phyloP scores from a whole-genome alignment of 2,888 invertebrate species.

The Syrista parreyssii region DNA sequence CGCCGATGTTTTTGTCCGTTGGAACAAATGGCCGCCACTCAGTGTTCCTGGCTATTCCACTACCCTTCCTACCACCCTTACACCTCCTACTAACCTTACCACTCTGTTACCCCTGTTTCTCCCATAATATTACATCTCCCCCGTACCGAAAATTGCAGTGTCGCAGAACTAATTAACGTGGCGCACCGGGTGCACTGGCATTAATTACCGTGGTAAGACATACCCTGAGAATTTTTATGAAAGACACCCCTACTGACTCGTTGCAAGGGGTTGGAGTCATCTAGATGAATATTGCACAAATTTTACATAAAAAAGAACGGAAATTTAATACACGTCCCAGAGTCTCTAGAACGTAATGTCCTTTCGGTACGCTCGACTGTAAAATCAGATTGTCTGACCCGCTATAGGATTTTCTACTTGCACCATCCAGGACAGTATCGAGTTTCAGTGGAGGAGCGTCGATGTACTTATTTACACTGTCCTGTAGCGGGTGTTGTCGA shows the following conservation, averaged over 20 bases:
- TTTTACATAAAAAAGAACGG: not conserved
- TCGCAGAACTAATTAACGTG: not conserved
- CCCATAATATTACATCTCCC: not conserved
- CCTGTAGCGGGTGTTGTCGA: not conserved
- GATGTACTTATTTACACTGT: not conserved
- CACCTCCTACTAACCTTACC: not conserved
- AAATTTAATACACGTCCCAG: not conserved
- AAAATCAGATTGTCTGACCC: not conserved
- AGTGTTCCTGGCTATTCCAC: not conserved
- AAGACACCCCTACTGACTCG: not conserved
- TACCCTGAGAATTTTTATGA: not conserved
- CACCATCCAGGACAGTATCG: not conserved
- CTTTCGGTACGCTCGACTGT: not conserved
- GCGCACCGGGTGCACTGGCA: not conserved
- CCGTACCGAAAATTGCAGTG: not conserved
- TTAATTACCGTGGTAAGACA: not conserved
- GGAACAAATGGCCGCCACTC: slow-evolving; percentile 26
- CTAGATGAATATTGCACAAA: not conserved
- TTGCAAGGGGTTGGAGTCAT: not conserved
- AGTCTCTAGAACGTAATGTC: not conserved
- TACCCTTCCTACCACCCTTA: not conserved
- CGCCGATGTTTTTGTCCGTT: slow-evolving; percentile 24
- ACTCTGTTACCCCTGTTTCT: not conserved
- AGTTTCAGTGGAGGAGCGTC: not conserved
- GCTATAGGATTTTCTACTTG: not conserved